Evolutionary conservation across 2,888 invertebrate species (phyloP), one percentile per base, ranked within the genome.

Genomic region (Drosophila pseudotakahashii): DNA sequence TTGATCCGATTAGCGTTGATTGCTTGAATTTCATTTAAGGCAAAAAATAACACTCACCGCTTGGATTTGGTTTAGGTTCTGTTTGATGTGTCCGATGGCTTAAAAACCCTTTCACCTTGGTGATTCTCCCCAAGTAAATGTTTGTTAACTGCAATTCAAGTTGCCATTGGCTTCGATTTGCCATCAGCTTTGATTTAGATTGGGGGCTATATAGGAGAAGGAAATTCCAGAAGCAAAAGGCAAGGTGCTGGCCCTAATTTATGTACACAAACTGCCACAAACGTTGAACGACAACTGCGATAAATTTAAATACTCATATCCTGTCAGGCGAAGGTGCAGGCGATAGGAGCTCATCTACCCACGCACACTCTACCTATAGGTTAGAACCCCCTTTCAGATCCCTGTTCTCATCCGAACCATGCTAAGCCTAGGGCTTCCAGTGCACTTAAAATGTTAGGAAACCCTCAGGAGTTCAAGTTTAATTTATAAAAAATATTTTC

Each of bases 281-380:
- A 58, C 70, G 73, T 71, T 67, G 76, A 80, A 62, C 75, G 69
- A 62, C 73, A 73, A 66, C 70, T 72, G 47, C 82, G 68, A 86
- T 86, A 86, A 86, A 83, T 83, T 80, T 73, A 80, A 85, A 81
- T 85, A 77, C 80, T 81, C 82, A 85, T 81, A 81, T 85, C 85
- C 81, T 77, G 79, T 62, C 64, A 45, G 68, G 45, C 45, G 50
- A 61, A 74, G 60, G 48, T 60, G 53, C 67, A 34, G 57, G 47
- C 77, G 79, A 79, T 77, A 57, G 69, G 70, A 69, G 55, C 47
- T 52, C 54, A 66, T 57, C 50, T 23, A 16, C 41, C 53, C 54
- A 19, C 26, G 44, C 19, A 16, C 30, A 13, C 7, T 14, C 30
- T 32, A 10, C 32, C 32, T 9, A 19, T 3, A 19, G 19, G 13